Conservation (phyloP, 2,797 vertebrate species). For the Odontamblyopus rebecca region DNA sequence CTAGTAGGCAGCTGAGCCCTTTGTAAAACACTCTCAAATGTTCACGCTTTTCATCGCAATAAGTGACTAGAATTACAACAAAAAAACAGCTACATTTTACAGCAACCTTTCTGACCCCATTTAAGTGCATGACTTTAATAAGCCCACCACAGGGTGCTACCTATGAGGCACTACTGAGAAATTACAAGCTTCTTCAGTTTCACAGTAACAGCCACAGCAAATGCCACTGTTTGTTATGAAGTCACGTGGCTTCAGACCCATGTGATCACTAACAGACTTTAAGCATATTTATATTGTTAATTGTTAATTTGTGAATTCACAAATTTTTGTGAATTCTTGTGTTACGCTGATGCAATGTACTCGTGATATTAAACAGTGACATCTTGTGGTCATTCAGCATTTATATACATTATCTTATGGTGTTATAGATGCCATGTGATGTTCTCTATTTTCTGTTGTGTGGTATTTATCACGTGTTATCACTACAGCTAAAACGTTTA, state of each 20-base stretch:
- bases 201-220: conserved; percentile 3
- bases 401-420: too few species aligned
- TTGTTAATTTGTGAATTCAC: too few species aligned
- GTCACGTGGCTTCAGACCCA: background rate
- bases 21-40: conserved; percentile 20
- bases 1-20: conserved; percentile 19
- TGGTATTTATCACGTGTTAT: background rate
- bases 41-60: background rate
- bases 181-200: background rate
- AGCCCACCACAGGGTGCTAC: background rate
- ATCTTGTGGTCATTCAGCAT: conserved; percentile 52
- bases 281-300: background rate
- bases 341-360: conserved; percentile 29
- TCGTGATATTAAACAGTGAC: conserved; percentile 51
- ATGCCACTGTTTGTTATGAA: background rate
- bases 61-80: background rate
- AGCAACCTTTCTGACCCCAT: background rate
- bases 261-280: background rate
- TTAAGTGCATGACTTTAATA: conserved; percentile 12
- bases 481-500: background rate
- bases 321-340: background rate
- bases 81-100: background rate
- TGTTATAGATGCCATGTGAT: background rate
- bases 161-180: background rate
- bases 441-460: background rate